Evolutionary conservation across 2,797 vertebrate species (phyloP).

Genomic region (Pogonophryne albipinna): DNA sequence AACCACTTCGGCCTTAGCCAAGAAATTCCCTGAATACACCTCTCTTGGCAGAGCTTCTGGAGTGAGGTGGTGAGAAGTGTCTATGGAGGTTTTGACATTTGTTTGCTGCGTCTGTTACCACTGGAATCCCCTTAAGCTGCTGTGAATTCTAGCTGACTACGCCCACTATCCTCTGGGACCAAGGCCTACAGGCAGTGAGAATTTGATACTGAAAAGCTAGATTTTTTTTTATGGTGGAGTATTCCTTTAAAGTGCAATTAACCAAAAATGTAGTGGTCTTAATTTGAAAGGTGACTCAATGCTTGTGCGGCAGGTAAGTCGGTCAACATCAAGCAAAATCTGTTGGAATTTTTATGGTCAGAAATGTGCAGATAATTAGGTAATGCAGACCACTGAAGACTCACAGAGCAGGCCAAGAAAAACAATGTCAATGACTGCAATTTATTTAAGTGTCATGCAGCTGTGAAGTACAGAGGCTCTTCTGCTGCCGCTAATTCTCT

Average conservation of each 20-base stretch:
- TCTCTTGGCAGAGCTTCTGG: neutral
- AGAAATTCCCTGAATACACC: constrained; percentile 11
- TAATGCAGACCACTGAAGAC: constrained; percentile 61
- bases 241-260: constrained; percentile 8
- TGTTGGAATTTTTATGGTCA: constrained; percentile 45
- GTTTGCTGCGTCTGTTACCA: neutral
- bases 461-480: constrained; percentile 64
- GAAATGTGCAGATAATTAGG: constrained; percentile 51
- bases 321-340: constrained; percentile 20
- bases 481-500: constrained; percentile 61
- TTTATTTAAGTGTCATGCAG: constrained; percentile 71
- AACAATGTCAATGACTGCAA: constrained; percentile 57
- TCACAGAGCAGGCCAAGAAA: constrained; percentile 46
- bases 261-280: neutral
- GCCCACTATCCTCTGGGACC: neutral
- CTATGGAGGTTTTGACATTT: neutral
- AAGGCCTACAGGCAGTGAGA: neutral
- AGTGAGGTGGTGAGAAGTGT: neutral
- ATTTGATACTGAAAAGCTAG: neutral
- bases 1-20: neutral
- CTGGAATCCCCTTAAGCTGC: neutral
- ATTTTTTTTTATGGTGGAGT: neutral
- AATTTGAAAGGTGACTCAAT: constrained; percentile 23
- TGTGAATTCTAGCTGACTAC: neutral
- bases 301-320: constrained; percentile 17